phyloP scores from a whole-genome alignment of 2,797 vertebrate species.

The Falco peregrinus region DNA sequence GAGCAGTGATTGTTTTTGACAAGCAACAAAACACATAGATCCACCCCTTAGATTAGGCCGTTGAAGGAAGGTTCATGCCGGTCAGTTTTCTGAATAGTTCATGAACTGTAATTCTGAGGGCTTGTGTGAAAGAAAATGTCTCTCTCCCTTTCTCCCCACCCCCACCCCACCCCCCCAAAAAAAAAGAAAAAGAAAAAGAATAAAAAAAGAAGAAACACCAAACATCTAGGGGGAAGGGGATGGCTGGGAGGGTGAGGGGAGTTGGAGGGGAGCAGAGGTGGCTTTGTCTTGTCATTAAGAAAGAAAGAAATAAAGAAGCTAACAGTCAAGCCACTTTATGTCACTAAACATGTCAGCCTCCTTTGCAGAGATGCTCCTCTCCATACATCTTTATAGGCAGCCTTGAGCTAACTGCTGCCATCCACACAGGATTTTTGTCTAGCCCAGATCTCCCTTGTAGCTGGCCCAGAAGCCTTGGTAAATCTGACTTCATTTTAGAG shows the following conservation, averaged over 20 bases:
- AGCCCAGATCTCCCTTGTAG: not conserved
- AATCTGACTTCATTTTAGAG: not conserved
- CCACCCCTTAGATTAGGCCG: conserved; percentile 99
- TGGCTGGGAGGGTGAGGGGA: conserved; percentile 45
- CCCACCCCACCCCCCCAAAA: too few relatives aligned
- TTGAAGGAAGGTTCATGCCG: conserved; percentile 91
- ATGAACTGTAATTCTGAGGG: conserved; percentile 89
- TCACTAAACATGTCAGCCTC: conserved; percentile 53
- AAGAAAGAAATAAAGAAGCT: conserved; percentile 27
- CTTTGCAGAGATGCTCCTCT: not conserved
- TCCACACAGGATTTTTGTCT: not conserved
- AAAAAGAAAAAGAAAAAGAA: too few relatives aligned
- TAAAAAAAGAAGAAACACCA: conserved; percentile 67
- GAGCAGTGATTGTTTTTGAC: conserved; percentile 98
- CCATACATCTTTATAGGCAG: not conserved
- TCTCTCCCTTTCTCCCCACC: conserved; percentile 57
- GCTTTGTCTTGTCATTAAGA: conserved; percentile 69
- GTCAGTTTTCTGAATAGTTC: conserved; percentile 90
- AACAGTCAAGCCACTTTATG: conserved; percentile 67
- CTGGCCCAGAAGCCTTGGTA: not conserved
- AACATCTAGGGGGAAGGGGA: conserved; percentile 70
- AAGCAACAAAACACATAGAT: conserved; percentile 99
- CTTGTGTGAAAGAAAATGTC: conserved; percentile 84
- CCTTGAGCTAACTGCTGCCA: not conserved
- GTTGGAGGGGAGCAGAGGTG: conserved; percentile 18